A percentile compares a stretch with the other conserved stretches of the same genome.
Conservation (phyloP, 2,888 invertebrate species). For the Drosophila anceps region DNA sequence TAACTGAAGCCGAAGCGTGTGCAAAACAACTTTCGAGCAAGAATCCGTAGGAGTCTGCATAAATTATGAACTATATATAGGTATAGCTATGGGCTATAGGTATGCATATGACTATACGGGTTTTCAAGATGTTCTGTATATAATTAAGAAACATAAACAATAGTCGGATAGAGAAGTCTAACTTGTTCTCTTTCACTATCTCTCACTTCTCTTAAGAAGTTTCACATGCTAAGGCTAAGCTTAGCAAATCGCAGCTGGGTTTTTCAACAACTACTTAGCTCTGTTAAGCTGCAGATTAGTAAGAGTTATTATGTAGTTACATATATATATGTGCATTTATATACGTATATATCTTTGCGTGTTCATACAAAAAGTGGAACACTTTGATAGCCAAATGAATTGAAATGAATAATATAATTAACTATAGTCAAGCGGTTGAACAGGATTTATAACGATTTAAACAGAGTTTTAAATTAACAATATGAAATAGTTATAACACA, state of each 20-base stretch:
- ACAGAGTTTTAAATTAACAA: background rate
- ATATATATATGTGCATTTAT: background rate
- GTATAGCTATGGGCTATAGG: background rate
- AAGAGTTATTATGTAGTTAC: background rate
- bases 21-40: background rate
- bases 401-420: conserved; percentile 5
- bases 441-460: conserved; percentile 5
- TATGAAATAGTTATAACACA: background rate
- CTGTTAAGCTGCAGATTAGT: background rate
- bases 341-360: background rate
- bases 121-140: background rate
- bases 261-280: background rate
- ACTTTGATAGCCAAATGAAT: conserved; percentile 5
- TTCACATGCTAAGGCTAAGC: no score
- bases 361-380: background rate
- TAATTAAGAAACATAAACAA: background rate
- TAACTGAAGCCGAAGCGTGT: no score
- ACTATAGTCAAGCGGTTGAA: background rate
- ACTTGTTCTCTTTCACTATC: background rate
- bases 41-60: conserved; percentile 1
- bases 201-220: background rate
- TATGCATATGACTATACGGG: background rate
- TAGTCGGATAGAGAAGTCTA: background rate
- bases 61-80: background rate
- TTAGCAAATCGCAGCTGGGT: background rate